Conservation (phyloP, 2,888 invertebrate genomes). For the Conomelus anceps region DNA sequence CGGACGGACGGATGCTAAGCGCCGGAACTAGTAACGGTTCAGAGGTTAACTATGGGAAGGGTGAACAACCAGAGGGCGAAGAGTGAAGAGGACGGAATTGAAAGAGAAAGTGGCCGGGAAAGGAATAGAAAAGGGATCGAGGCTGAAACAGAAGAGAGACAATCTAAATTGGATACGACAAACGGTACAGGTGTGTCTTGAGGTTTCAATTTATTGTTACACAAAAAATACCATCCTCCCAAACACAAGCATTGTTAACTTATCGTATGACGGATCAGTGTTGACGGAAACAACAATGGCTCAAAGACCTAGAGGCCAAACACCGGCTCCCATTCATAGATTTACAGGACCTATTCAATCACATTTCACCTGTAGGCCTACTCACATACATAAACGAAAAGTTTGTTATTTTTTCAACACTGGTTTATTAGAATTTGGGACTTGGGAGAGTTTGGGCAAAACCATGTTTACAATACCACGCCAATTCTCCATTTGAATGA, state of each 20-base stretch:
- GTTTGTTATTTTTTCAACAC: not conserved
- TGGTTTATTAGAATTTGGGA: not conserved
- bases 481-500: too few relatives aligned
- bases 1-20: not conserved
- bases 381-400: not conserved
- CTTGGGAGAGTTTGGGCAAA: too few relatives aligned
- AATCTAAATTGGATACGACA: not conserved
- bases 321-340: not conserved
- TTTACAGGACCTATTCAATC: not conserved
- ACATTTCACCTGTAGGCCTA: not conserved
- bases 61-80: not conserved
- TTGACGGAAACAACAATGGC: not conserved
- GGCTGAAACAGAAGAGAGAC: not conserved
- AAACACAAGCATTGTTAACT: not conserved
- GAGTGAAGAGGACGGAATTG: not conserved
- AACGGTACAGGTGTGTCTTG: not conserved
- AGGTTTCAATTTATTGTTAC: not conserved
- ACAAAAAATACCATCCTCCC: not conserved
- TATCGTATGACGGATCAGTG: not conserved
- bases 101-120: not conserved
- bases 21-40: not conserved
- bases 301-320: not conserved
- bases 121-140: not conserved
- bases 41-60: not conserved
- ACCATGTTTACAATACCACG: too few relatives aligned